Conservation (phyloP, 1,140 invertebrate genomes). For the Ceratina japonica region DNA sequence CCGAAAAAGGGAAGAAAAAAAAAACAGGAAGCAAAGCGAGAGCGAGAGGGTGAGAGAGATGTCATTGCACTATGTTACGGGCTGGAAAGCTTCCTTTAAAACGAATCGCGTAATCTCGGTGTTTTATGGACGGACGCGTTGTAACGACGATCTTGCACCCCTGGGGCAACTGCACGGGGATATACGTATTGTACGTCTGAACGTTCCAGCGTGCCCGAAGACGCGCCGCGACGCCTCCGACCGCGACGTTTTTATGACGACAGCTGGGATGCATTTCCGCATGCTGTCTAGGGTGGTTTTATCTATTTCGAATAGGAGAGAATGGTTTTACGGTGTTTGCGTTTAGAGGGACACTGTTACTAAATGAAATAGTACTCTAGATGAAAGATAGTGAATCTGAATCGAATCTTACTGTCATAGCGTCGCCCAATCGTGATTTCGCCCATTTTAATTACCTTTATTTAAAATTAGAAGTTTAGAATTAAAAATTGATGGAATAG, state of each 20-base stretch:
- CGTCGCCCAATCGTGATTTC: too few species aligned
- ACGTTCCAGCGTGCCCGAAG: not conserved
- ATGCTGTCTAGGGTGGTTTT: not conserved
- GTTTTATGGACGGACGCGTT: constrained; percentile 9
- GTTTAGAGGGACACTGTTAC: not conserved
- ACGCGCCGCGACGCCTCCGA: not conserved
- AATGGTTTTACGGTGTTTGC: not conserved
- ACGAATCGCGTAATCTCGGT: constrained; percentile 36
- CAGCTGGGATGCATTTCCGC: not conserved
- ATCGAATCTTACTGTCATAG: too few species aligned
- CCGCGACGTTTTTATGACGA: constrained; percentile 6
- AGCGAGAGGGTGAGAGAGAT: not conserved
- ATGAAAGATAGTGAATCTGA: too few species aligned
- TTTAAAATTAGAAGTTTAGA: too few species aligned
- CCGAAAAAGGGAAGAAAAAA: not conserved
- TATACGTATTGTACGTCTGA: not conserved
- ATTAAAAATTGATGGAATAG: too few species aligned
- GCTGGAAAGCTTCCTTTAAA: not conserved
- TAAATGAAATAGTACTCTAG: too few species aligned
- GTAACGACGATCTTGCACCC: not conserved
- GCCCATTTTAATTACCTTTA: too few species aligned
- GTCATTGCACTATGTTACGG: not conserved
- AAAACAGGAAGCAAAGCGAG: not conserved
- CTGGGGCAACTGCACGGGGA: not conserved
- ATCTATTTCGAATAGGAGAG: not conserved